Conservation (phyloP, 2,113 vertebrate species). For the Lamprotornis superbus region DNA sequence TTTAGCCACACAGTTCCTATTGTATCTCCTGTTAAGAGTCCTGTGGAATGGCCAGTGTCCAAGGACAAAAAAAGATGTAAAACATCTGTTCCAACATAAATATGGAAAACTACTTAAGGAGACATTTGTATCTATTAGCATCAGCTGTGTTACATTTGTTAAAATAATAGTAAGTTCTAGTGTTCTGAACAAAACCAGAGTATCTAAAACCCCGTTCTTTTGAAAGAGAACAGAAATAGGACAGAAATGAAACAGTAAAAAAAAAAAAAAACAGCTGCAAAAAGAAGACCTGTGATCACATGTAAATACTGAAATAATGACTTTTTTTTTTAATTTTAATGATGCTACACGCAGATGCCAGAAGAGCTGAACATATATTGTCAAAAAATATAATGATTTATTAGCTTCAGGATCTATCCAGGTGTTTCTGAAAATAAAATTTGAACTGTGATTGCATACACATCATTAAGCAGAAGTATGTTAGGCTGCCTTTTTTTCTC, state of each 20-base stretch:
- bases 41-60: slow-evolving; percentile 16
- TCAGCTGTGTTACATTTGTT: slow-evolving; percentile 55
- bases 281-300: background rate
- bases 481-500: background rate
- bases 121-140: slow-evolving; percentile 8
- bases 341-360: background rate
- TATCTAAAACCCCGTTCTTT: slow-evolving; percentile 1
- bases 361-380: background rate
- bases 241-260: background rate
- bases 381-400: background rate
- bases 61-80: slow-evolving; percentile 16
- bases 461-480: background rate
- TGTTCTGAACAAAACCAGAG: background rate
- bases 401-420: background rate
- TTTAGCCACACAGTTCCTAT: background rate
- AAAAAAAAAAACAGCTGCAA: background rate
- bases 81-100: slow-evolving; percentile 57
- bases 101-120: slow-evolving; percentile 41
- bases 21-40: background rate
- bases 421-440: slow-evolving; percentile 1
- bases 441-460: background rate
- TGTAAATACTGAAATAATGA: background rate
- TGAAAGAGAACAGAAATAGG: background rate
- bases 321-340: background rate
- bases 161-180: slow-evolving; percentile 4